Conservation (phyloP, 2,888 invertebrate genomes). For the Linhomoeus sp. region DNA sequence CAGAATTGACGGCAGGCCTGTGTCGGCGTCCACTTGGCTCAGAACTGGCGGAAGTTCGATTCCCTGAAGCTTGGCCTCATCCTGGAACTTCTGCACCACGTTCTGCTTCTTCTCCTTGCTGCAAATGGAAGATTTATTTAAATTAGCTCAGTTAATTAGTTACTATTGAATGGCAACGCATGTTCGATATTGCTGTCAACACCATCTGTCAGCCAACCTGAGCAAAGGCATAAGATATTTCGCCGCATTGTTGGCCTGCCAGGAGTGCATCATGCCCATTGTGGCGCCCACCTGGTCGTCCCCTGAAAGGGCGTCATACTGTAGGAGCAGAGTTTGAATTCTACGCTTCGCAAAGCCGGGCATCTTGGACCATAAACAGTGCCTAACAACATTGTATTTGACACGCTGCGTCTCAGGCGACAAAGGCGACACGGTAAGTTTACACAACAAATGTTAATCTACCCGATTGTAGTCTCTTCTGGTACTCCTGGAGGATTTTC, state of each 20-base stretch:
- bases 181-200: not conserved
- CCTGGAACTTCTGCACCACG: constrained; percentile 14
- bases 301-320: too few relatives aligned
- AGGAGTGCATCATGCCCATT: constrained; percentile 25
- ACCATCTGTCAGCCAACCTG: constrained; percentile 8
- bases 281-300: constrained; percentile 18
- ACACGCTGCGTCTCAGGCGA: too few relatives aligned
- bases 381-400: too few relatives aligned
- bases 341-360: too few relatives aligned
- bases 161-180: not conserved
- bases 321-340: too few relatives aligned
- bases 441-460: too few relatives aligned
- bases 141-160: not conserved
- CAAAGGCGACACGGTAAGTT: too few relatives aligned
- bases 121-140: too few relatives aligned
- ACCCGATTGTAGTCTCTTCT: constrained; percentile 14
- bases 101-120: constrained; percentile 5
- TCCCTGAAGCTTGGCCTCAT: constrained; percentile 23
- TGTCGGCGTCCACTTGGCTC: too few relatives aligned
- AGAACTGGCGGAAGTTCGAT: constrained; percentile 21
- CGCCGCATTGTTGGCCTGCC: constrained; percentile 22
- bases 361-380: too few relatives aligned
- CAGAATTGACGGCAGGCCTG: too few relatives aligned
- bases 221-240: constrained; percentile 22
- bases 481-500: constrained; percentile 24